Conservation (phyloP, 2,113 vertebrate genomes). For the Todiramphus chloris region DNA sequence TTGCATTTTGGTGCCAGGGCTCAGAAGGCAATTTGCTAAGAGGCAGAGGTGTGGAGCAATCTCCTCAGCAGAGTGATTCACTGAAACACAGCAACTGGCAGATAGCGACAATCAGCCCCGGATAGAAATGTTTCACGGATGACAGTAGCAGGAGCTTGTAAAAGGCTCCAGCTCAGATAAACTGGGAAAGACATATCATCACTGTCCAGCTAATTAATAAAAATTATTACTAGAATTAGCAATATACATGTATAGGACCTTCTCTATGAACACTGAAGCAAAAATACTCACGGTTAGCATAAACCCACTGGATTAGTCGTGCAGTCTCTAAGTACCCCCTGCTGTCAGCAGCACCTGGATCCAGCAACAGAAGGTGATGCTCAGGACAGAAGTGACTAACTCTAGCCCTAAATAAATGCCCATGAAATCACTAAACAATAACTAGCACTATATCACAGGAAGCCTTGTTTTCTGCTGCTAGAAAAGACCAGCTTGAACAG, state of each 20-base stretch:
- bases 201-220: neutral
- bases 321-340: neutral
- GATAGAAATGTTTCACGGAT: neutral
- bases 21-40: conserved; percentile 48
- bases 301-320: neutral
- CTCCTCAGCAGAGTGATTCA: conserved; percentile 18
- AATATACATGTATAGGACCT: neutral
- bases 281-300: neutral
- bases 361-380: conserved; percentile 44
- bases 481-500: conserved; percentile 17
- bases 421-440: conserved; percentile 45
- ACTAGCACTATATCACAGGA: conserved; percentile 11
- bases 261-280: neutral
- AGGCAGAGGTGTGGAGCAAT: conserved; percentile 32
- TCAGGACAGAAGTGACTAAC: conserved; percentile 26
- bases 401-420: conserved; percentile 27
- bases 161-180: neutral
- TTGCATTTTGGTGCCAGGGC: conserved; percentile 20
- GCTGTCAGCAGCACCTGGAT: neutral
- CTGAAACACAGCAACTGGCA: neutral
- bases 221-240: neutral
- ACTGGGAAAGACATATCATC: neutral
- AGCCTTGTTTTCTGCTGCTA: neutral
- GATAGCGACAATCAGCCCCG: neutral
- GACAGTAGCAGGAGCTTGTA: neutral